These are phyloP conservation scores for Gambusia yucatana DNA, from an alignment of 2,797 vertebrate genomes.

Conservation along the genomic window DNA sequence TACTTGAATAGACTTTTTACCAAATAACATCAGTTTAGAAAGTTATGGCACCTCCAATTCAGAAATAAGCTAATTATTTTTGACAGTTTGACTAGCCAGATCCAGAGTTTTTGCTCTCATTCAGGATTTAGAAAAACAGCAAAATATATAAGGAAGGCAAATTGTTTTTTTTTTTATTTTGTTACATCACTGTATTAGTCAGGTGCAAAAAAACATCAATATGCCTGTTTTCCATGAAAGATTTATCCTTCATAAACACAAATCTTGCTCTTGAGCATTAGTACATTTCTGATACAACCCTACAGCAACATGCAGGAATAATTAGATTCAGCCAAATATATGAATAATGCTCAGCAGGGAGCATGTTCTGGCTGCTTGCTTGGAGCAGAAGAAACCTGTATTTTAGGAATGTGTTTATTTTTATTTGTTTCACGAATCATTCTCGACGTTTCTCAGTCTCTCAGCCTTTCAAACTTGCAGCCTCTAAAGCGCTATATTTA, in stretches of 20 bases:
- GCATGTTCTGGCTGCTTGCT: slow-evolving; percentile 15
- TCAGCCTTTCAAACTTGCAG: background rate
- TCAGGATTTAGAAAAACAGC: too few species aligned
- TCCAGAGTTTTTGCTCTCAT: too few species aligned
- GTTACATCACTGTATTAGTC: background rate
- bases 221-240: slow-evolving; percentile 5
- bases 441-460: slow-evolving; percentile 18
- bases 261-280: background rate
- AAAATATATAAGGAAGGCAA: background rate
- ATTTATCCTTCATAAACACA: slow-evolving; percentile 2
- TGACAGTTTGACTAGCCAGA: too few species aligned
- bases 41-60: too few species aligned
- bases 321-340: slow-evolving; percentile 10
- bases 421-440: background rate
- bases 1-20: too few species aligned
- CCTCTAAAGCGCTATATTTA: background rate
- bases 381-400: slow-evolving; percentile 2
- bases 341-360: slow-evolving; percentile 9
- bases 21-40: too few species aligned
- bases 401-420: slow-evolving; percentile 21
- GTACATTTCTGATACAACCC: background rate
- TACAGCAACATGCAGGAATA: slow-evolving; percentile 11
- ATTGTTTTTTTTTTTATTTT: background rate
- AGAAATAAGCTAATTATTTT: too few species aligned
- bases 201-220: background rate